Conservation (phyloP, 2,888 invertebrate species). For the Cynaeus angustus region DNA sequence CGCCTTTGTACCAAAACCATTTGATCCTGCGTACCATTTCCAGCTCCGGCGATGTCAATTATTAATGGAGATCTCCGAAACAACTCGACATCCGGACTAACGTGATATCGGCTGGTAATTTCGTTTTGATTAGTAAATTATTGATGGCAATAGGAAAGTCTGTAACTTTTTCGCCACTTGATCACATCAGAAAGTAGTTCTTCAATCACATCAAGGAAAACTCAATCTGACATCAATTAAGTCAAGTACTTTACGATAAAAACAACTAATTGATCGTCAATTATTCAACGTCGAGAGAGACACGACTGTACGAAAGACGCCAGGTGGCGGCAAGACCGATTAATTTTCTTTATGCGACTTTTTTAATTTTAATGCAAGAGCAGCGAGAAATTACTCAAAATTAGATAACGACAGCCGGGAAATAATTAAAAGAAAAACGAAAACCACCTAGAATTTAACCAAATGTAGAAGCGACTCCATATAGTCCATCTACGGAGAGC, state of each 20-base stretch:
- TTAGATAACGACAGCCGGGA: neutral
- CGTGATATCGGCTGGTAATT: slow-evolving; percentile 59
- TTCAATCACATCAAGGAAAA: slow-evolving; percentile 17
- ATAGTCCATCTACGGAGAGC: too few relatives aligned
- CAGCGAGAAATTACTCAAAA: neutral
- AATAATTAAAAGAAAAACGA: neutral
- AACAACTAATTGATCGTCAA: slow-evolving; percentile 51
- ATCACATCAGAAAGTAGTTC: slow-evolving; percentile 1
- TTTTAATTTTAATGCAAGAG: slow-evolving; percentile 40
- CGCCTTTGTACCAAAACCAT: slow-evolving; percentile 37
- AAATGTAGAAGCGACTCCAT: too few relatives aligned
- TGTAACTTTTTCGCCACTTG: neutral
- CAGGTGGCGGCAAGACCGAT: slow-evolving; percentile 43
- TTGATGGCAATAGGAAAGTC: slow-evolving; percentile 48
- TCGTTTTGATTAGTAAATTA: slow-evolving; percentile 56
- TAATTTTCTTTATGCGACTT: slow-evolving; percentile 49
- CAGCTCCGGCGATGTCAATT: slow-evolving; percentile 51
- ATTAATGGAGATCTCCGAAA: slow-evolving; percentile 52
- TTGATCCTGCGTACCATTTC: slow-evolving; percentile 40
- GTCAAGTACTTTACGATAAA: slow-evolving; percentile 40
- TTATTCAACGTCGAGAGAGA: slow-evolving; percentile 44
- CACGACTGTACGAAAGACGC: slow-evolving; percentile 12
- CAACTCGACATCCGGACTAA: slow-evolving; percentile 51
- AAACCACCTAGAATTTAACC: neutral
- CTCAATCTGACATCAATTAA: slow-evolving; percentile 55